These are phyloP conservation scores for Chymomyza costata DNA, from an alignment of 1,140 invertebrate genomes.

Conservation along the genomic window DNA sequence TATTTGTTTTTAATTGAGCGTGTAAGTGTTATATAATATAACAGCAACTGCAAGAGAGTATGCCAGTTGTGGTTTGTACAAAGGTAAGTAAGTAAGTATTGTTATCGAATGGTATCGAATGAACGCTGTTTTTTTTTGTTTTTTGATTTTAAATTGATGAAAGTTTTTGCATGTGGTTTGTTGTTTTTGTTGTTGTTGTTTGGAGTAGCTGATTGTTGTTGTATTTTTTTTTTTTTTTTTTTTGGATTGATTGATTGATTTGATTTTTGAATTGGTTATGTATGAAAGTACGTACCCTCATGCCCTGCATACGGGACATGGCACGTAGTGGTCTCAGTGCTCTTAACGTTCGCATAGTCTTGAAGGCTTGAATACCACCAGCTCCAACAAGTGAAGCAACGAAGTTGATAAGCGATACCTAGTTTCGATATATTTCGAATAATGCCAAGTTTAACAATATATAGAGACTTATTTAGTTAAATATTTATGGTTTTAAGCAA, in stretches of 20 bases:
- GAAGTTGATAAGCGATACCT: constrained; percentile 98
- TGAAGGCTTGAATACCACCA: constrained; percentile 97
- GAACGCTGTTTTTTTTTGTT: too few species aligned
- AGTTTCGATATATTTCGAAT: constrained; percentile 76
- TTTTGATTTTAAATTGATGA: background rate
- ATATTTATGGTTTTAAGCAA: constrained; percentile 9
- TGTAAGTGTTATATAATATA: too few species aligned
- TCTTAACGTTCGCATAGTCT: constrained; percentile 97
- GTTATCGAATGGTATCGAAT: too few species aligned
- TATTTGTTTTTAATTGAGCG: too few species aligned
- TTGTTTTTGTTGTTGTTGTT: constrained; percentile 21
- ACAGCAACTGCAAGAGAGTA: too few species aligned
- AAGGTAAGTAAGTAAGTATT: too few species aligned
- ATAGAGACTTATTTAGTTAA: constrained; percentile 16
- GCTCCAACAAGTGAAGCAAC: constrained; percentile 94
- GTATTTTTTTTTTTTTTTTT: constrained; percentile 27
- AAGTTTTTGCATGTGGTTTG: background rate
- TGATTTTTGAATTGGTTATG: constrained; percentile 33
- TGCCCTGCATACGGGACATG: constrained; percentile 98
- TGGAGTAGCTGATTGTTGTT: constrained; percentile 33
- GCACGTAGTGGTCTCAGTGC: constrained; percentile 95
- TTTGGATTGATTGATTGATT: constrained; percentile 33
- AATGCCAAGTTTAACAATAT: constrained; percentile 69
- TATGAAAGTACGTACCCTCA: constrained; percentile 90
- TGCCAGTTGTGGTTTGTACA: too few species aligned